Percentiles rank a stretch among this genome's conserved stretches.
Evolutionary conservation across 1,140 invertebrate species (phyloP).

Genomic region (Pseudomyrmex dendroicus): DNA sequence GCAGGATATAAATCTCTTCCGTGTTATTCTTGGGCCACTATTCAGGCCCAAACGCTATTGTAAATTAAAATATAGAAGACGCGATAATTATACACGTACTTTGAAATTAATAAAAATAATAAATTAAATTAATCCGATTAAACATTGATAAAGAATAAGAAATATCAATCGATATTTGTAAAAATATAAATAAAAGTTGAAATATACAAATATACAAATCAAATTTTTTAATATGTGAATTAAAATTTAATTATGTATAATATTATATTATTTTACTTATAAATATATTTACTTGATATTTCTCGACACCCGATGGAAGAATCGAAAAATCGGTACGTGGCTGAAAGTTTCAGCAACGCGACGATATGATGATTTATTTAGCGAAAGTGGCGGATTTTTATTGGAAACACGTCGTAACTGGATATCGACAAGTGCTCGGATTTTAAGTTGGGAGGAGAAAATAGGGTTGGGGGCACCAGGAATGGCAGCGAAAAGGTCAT

Average conservation of each 20-base stretch:
- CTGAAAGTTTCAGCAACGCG: constrained; percentile 48
- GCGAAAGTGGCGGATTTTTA: constrained; percentile 59
- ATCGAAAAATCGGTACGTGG: constrained; percentile 17
- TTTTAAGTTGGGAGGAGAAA: constrained; percentile 42
- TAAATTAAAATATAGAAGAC: neutral
- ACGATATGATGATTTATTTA: constrained; percentile 68
- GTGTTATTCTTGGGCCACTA: neutral
- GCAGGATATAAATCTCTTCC: constrained; percentile 26
- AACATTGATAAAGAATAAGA: too few relatives aligned
- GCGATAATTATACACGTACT: neutral
- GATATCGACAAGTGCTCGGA: constrained; percentile 64
- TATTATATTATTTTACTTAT: neutral
- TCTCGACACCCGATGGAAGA: neutral
- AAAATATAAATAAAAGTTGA: neutral
- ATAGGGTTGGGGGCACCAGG: constrained; percentile 25
- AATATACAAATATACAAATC: neutral
- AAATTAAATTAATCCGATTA: neutral
- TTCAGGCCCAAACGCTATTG: neutral
- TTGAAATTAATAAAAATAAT: neutral
- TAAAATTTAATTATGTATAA: neutral
- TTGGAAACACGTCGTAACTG: constrained; percentile 69
- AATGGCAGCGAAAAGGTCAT: constrained; percentile 40
- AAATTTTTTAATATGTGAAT: neutral
- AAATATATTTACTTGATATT: neutral
- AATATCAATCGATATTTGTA: neutral